Percentiles rank a stretch among this genome's conserved stretches.
phyloP scores from a whole-genome alignment of 2,888 invertebrate species.

The Troides oblongomaculatus region DNA sequence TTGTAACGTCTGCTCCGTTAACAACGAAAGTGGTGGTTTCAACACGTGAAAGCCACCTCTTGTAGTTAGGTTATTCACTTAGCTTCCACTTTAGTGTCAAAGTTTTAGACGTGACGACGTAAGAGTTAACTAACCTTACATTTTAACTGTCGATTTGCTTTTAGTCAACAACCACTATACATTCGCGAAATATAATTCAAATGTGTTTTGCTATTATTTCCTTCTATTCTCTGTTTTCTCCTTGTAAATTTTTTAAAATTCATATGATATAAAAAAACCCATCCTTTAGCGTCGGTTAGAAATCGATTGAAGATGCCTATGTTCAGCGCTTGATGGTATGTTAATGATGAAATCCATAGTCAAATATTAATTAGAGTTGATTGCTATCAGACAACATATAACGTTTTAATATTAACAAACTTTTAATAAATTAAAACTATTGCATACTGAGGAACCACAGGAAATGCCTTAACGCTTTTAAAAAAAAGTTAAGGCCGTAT shows the following conservation, averaged over 20 bases:
- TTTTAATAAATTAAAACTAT: background rate
- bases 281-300: too few species aligned
- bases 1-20: conserved; percentile 11
- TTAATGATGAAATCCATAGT: too few species aligned
- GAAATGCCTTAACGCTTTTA: conserved; percentile 19
- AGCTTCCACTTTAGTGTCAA: conserved; percentile 1
- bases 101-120: background rate
- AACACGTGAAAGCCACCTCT: conserved; percentile 10
- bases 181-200: too few species aligned
- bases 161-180: too few species aligned
- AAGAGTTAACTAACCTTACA: background rate
- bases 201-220: too few species aligned
- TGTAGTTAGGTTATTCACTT: conserved; percentile 6
- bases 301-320: too few species aligned
- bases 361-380: too few species aligned
- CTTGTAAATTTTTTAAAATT: too few species aligned
- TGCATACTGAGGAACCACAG: conserved; percentile 22
- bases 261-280: too few species aligned
- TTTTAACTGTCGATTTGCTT: background rate
- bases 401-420: background rate
- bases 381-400: background rate
- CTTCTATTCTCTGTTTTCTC: too few species aligned
- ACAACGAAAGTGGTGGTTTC: conserved; percentile 14
- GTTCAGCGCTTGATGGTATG: too few species aligned
- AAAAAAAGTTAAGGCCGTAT: conserved; percentile 29